Percentiles rank a stretch among this genome's conserved stretches.
phyloP scores from a whole-genome alignment of 2,888 invertebrate genomes.

The Aplocera efformata region DNA sequence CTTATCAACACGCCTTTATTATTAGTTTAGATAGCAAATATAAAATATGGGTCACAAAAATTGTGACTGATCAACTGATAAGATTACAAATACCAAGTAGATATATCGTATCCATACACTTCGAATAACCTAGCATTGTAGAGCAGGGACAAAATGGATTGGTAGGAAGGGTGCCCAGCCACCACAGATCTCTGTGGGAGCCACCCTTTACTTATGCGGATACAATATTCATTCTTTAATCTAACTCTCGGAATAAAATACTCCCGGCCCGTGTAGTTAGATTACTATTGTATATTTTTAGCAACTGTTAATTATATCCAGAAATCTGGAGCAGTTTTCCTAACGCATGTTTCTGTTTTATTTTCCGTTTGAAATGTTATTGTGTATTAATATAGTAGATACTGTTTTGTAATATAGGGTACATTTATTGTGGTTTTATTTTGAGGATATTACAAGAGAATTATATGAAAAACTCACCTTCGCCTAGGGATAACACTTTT shows the following conservation, averaged over 20 bases:
- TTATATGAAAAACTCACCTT: conserved; percentile 54
- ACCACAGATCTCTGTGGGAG: too few species aligned
- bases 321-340: conserved; percentile 49
- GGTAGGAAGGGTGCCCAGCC: too few species aligned
- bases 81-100: conserved; percentile 14
- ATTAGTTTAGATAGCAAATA: conserved; percentile 1
- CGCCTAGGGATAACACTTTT: conserved; percentile 73
- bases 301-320: conserved; percentile 53
- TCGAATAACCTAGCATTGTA: too few species aligned
- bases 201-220: too few species aligned
- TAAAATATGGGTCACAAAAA: conserved; percentile 19
- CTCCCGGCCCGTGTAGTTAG: conserved; percentile 4
- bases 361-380: conserved; percentile 4
- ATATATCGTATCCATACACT: too few species aligned
- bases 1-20: background rate
- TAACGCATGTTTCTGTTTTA: conserved; percentile 17
- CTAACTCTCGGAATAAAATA: conserved; percentile 1
- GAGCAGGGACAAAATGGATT: too few species aligned
- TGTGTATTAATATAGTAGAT: too few species aligned
- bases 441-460: conserved; percentile 18
- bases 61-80: conserved; percentile 15
- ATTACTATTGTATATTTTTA: conserved; percentile 38
- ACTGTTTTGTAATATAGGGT: too few species aligned
- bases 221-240: too few species aligned
- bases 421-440: background rate